A percentile compares a stretch with the other conserved stretches of the same genome.
phyloP scores from a whole-genome alignment of 2,888 invertebrate species.

The Choristoneura rosaceana region DNA sequence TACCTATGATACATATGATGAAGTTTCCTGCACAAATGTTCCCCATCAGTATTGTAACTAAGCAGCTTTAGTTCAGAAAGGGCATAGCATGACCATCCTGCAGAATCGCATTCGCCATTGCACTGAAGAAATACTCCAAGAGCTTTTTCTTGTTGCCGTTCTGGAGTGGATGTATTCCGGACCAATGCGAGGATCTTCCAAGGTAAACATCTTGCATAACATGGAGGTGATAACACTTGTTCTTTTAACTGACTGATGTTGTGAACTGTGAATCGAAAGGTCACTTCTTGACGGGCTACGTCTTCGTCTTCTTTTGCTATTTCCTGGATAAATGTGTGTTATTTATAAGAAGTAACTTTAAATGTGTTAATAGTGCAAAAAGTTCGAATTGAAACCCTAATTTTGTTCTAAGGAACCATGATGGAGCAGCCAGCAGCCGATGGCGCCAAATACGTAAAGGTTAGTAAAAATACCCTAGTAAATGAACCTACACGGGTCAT shows the following conservation, averaged over 20 bases:
- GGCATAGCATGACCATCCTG: conserved; percentile 99
- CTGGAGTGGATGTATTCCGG: conserved; percentile 89
- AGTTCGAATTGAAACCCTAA: too few species aligned
- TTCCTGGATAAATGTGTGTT: conserved; percentile 62
- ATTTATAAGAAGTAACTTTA: not conserved
- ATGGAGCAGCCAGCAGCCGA: too few species aligned
- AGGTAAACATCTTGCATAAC: conserved; percentile 97
- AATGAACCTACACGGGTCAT: too few species aligned
- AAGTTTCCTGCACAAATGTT: conserved; percentile 93
- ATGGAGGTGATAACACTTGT: conserved; percentile 93
- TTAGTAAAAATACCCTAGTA: too few species aligned
- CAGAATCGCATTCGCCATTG: conserved; percentile 97
- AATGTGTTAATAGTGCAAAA: too few species aligned
- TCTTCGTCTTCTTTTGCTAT: conserved; percentile 87
- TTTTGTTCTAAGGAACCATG: too few species aligned
- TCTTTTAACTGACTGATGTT: conserved; percentile 95
- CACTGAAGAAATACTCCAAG: conserved; percentile 96
- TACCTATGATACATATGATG: conserved; percentile 97
- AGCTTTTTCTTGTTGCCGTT: conserved; percentile 89
- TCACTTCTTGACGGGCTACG: conserved; percentile 96
- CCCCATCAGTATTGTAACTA: conserved; percentile 92
- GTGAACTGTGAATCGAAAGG: conserved; percentile 93
- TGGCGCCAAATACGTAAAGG: too few species aligned
- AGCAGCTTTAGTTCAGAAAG: conserved; percentile 96
- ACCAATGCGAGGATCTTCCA: conserved; percentile 99